Base-by-base conservation (phyloP, 2,888 invertebrate species). In the Eristalis pertinax region DNA sequence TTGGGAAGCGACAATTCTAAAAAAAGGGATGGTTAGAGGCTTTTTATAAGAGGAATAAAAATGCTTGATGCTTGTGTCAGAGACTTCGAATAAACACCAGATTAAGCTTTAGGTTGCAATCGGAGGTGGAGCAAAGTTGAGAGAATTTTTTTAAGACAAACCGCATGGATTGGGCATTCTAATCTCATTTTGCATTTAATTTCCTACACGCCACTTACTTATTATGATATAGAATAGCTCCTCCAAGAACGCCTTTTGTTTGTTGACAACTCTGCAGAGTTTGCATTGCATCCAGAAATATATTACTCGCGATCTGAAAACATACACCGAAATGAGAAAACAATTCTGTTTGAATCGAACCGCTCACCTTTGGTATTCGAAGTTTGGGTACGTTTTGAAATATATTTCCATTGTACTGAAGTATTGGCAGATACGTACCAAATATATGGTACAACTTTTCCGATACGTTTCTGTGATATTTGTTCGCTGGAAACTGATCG, bases 281-380 rank as follows among this genome's bases (percentile, higher is more conserved):
- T 92, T 98, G 97, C 93, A 97, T 96, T 1, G 98, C 96, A 93
- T 97, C 97, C 92, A 98, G 94, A 92, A 97, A 98, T 85, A 98
- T 95, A 89, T 96, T 96, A 90, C 97, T 97, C 41, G 96, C 97
- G 92, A 97, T 97, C 97, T 98, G 93, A 62, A 94, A 94, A 87
- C 5, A 69, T 69, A 80, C n/a, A 15, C 43, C 19, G 10, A 29
- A 62, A 89, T 24, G 56, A 73, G 38, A 43, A 72, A 67, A 58
- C 29, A 13, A 8, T 8, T 1, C 1, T 13, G 38, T 10, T 60
- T 29, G 15, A 5, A 65, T 13, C 13, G 41, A 35, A 13, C 3
- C 13, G n/a, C 89, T 91, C 90, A 97, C 97, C 95, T 97, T 97
- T 15, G 97, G 97, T 90, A 98, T 94, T 91, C 95, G 95, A 88